A percentile compares a stretch with the other conserved stretches of the same genome.
These are phyloP conservation scores for Smithornis capensis DNA, from an alignment of 2,113 vertebrate genomes.

Conservation along the genomic window DNA sequence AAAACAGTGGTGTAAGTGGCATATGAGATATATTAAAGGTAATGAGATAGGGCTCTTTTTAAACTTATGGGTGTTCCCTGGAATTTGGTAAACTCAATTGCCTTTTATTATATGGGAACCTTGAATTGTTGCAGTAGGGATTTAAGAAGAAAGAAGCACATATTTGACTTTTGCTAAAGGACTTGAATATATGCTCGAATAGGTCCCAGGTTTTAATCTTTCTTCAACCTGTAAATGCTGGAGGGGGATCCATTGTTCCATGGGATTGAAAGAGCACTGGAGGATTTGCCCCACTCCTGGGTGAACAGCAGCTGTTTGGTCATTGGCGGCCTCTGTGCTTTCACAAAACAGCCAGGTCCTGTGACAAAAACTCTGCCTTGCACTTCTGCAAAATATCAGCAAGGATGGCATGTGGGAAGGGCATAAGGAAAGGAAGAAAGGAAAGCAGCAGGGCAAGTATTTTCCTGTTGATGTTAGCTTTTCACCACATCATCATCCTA, in stretches of 20 bases:
- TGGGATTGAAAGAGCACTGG: neutral
- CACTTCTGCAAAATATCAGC: neutral
- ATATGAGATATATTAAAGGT: neutral
- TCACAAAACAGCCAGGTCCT: accelerated
- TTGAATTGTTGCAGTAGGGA: neutral
- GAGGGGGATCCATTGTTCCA: neutral
- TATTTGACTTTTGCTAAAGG: neutral
- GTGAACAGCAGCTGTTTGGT: accelerated
- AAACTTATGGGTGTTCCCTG: neutral
- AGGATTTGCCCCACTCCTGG: neutral
- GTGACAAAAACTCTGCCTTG: neutral
- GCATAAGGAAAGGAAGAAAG: neutral
- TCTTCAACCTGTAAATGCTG: neutral
- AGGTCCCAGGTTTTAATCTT: neutral
- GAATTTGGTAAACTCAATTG: neutral
- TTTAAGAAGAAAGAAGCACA: neutral
- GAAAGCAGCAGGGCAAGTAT: neutral
- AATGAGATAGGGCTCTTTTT: neutral
- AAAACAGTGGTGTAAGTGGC: neutral
- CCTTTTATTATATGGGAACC: neutral
- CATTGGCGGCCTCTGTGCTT: neutral
- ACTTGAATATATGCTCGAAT: neutral
- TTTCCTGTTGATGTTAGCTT: neutral
- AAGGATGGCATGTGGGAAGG: accelerated
- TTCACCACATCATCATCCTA: neutral